Conservation (phyloP, 2,113 vertebrate genomes). For the Alligator mississippiensis region DNA sequence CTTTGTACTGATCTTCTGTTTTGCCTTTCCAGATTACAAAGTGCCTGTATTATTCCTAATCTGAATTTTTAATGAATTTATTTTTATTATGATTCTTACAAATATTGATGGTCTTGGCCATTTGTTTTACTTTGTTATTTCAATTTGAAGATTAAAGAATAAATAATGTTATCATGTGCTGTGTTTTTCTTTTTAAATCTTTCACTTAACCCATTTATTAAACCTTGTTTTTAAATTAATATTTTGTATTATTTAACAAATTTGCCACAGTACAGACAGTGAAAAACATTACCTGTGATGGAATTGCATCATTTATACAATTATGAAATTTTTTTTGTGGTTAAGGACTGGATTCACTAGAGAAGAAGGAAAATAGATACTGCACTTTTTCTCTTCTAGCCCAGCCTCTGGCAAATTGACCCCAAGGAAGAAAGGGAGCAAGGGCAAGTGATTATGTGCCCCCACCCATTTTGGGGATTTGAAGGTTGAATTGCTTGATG, state of each 20-base stretch:
- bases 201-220: neutral
- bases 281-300: neutral
- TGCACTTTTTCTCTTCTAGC: rapidly evolving
- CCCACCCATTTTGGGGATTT: neutral
- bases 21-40: neutral
- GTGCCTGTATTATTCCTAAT: neutral
- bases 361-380: neutral
- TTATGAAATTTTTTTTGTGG: rapidly evolving
- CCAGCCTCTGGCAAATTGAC: neutral
- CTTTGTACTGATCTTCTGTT: neutral
- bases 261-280: too few species aligned
- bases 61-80: neutral
- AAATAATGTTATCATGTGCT: neutral
- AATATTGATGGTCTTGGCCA: neutral
- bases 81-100: neutral
- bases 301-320: neutral
- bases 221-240: neutral
- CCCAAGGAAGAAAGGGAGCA: neutral
- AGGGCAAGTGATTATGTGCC: neutral
- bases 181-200: neutral
- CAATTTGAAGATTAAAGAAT: constrained; percentile 43
- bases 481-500: neutral
- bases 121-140: constrained; percentile 25
- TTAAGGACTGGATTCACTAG: neutral
- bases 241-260: neutral